Percentiles rank a stretch among this genome's conserved stretches.
phyloP scores from a whole-genome alignment of 2,888 invertebrate species.

The Lathronympha strigana region DNA sequence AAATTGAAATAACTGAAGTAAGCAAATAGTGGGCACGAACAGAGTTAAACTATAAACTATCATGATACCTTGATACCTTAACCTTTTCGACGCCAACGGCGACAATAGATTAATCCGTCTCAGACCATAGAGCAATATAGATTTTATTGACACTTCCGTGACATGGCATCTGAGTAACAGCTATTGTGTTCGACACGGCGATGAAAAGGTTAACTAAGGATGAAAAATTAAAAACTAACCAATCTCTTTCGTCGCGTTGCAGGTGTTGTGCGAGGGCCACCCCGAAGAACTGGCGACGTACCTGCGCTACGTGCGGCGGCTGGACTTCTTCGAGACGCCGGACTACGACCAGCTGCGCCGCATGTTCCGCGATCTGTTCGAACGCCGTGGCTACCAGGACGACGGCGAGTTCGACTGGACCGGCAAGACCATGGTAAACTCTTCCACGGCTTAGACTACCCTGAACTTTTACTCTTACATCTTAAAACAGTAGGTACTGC shows the following conservation, averaged over 20 bases:
- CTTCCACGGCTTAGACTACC: constrained; percentile 50
- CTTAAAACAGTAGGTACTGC: too few species aligned
- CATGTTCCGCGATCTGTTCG: constrained; percentile 96
- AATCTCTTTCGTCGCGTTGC: constrained; percentile 29
- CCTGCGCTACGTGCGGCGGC: constrained; percentile 97
- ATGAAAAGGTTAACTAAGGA: too few species aligned
- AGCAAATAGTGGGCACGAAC: too few species aligned
- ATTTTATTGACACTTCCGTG: too few species aligned
- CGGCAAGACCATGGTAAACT: constrained; percentile 90
- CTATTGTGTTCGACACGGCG: too few species aligned
- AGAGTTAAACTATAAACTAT: too few species aligned
- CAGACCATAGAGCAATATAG: too few species aligned
- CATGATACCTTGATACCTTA: too few species aligned
- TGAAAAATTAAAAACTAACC: background rate
- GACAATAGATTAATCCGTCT: too few species aligned
- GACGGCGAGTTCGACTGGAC: constrained; percentile 98
- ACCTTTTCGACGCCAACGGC: too few species aligned
- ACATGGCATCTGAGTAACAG: too few species aligned
- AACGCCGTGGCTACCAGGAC: constrained; percentile 93
- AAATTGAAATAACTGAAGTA: too few species aligned
- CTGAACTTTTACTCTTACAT: background rate
- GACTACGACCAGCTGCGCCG: constrained; percentile 99
- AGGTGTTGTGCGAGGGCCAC: constrained; percentile 92
- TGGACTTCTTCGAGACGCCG: constrained; percentile 99
- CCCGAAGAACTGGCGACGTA: constrained; percentile 99